Evolutionary conservation across 2,113 vertebrate genomes (phyloP).

Genomic region (Notothenia coriiceps): DNA sequence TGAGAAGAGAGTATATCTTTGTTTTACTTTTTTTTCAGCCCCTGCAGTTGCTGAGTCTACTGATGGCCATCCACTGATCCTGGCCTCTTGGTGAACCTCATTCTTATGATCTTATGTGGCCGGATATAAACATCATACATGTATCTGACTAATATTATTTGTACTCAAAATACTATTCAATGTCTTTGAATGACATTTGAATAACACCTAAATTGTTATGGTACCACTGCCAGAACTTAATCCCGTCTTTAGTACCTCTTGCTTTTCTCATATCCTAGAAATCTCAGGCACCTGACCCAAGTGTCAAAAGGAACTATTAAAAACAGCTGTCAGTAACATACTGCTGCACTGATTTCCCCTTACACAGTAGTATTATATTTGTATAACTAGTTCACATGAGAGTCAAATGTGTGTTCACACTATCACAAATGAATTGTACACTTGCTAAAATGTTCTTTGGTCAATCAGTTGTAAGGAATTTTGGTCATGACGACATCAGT

Average conservation of each 20-base stretch:
- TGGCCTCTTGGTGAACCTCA: slow-evolving; percentile 37
- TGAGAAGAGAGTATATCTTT: slow-evolving; percentile 26
- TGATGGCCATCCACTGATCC: slow-evolving; percentile 47
- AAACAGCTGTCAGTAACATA: slow-evolving; percentile 13
- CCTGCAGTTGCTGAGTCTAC: slow-evolving; percentile 18
- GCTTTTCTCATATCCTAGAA: slow-evolving; percentile 21
- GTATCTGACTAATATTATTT: slow-evolving; percentile 4
- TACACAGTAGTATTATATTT: not conserved
- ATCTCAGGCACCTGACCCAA: not conserved
- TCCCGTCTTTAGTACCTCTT: not conserved
- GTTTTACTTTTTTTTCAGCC: slow-evolving; percentile 24
- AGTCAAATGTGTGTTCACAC: not conserved
- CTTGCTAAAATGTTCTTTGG: slow-evolving; percentile 2
- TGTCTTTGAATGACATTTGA: not conserved
- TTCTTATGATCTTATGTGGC: slow-evolving; percentile 12
- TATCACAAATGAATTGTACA: not conserved
- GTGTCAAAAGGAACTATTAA: slow-evolving; percentile 13
- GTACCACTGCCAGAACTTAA: not conserved
- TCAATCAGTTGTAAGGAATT: slow-evolving; percentile 17
- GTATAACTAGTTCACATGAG: not conserved
- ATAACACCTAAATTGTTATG: slow-evolving; percentile 17
- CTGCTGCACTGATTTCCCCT: not conserved
- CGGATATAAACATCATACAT: slow-evolving; percentile 15
- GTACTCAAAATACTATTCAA: slow-evolving; percentile 15
- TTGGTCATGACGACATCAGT: slow-evolving; percentile 17